phyloP scores from a whole-genome alignment of 2,888 invertebrate species.

The Ectemnius lituratus region DNA sequence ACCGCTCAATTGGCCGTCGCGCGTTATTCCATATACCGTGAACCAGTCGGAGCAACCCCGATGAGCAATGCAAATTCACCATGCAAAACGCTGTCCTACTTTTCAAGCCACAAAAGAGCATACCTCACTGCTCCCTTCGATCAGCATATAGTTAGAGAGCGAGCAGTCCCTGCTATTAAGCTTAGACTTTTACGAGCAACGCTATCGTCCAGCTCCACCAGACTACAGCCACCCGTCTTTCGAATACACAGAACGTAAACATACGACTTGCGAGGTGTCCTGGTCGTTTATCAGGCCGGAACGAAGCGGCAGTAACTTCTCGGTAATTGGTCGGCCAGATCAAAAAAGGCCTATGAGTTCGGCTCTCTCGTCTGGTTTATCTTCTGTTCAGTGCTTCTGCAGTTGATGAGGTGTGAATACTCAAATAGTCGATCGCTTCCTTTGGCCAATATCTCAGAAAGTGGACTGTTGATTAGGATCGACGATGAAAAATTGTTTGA shows the following conservation, averaged over 20 bases:
- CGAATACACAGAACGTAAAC: slow-evolving; percentile 21
- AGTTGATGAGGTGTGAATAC: slow-evolving; percentile 29
- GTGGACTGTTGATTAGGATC: slow-evolving; percentile 50
- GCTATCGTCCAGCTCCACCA: too few relatives aligned
- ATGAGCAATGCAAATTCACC: background rate
- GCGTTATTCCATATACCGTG: background rate
- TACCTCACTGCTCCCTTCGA: background rate
- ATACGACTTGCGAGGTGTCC: slow-evolving; percentile 28
- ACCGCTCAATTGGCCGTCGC: background rate
- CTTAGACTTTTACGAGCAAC: too few relatives aligned
- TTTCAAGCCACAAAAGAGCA: background rate
- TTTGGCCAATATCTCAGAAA: slow-evolving; percentile 49
- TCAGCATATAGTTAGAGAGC: slow-evolving; percentile 3
- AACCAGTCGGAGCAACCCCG: too few relatives aligned
- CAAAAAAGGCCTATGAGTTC: slow-evolving; percentile 45
- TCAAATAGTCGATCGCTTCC: slow-evolving; percentile 43
- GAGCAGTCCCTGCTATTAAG: too few relatives aligned
- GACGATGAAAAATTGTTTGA: background rate
- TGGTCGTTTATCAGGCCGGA: slow-evolving; percentile 61
- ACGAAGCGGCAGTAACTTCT: slow-evolving; percentile 64
- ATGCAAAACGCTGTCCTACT: background rate
- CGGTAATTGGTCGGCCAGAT: slow-evolving; percentile 61
- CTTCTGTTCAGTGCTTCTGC: slow-evolving; percentile 8
- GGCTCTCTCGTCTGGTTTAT: slow-evolving; percentile 3
- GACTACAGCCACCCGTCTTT: too few relatives aligned